phyloP scores from a whole-genome alignment of 2,113 vertebrate genomes.

The Callipepla squamata region DNA sequence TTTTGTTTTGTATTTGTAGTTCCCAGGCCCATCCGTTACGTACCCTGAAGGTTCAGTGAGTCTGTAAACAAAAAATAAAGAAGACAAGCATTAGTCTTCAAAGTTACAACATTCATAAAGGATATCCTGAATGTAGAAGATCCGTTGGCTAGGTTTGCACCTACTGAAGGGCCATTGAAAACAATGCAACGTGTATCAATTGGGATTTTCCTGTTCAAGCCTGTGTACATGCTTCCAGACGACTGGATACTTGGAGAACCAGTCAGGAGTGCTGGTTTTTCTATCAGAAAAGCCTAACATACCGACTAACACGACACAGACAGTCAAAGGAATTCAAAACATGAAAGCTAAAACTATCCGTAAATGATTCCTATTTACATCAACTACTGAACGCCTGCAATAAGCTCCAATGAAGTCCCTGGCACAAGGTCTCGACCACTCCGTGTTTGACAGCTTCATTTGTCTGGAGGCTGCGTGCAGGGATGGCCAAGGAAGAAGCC shows the following conservation, averaged over 20 bases:
- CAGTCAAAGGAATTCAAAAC: not conserved
- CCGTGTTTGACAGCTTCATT: not conserved
- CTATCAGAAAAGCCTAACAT: not conserved
- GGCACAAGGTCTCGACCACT: not conserved
- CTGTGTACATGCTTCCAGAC: not conserved
- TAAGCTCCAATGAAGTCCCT: not conserved
- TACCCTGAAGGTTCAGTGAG: conserved; percentile 90
- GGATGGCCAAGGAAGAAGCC: not conserved
- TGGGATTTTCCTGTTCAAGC: not conserved
- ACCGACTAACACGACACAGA: not conserved
- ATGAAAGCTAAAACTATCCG: not conserved
- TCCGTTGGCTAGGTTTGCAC: not conserved
- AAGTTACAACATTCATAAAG: not conserved
- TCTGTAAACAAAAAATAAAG: conserved; percentile 73
- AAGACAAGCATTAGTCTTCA: not conserved
- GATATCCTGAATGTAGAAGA: not conserved
- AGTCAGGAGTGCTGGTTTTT: not conserved
- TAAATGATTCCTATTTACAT: not conserved
- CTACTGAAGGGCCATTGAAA: not conserved
- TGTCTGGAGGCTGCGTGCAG: not conserved
- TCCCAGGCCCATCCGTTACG: conserved; percentile 93
- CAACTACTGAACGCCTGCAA: not conserved
- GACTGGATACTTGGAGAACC: rapidly evolving
- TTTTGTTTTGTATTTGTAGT: conserved; percentile 99
- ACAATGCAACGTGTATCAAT: not conserved